phyloP scores from a whole-genome alignment of 2,888 invertebrate species.

The Chorisops tibialis region DNA sequence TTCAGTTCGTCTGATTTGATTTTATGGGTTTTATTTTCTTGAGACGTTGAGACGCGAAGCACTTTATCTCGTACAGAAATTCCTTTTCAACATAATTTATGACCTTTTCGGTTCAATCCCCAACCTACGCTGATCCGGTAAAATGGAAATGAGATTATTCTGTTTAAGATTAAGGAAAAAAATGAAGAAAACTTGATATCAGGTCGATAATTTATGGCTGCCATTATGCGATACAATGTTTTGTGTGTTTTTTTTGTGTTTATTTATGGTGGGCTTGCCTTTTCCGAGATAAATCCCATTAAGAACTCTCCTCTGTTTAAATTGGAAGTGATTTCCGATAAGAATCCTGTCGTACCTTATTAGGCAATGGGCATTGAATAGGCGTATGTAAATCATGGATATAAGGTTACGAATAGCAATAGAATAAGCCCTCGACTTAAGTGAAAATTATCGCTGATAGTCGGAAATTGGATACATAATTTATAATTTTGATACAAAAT shows the following conservation, averaged over 20 bases:
- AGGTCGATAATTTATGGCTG: slow-evolving; percentile 14
- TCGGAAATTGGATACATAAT: too few relatives aligned
- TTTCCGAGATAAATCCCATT: slow-evolving; percentile 10
- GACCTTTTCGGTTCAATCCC: slow-evolving; percentile 5
- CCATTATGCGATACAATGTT: slow-evolving; percentile 22
- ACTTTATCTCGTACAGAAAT: slow-evolving; percentile 14
- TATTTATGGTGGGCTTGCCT: not conserved
- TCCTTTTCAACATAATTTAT: slow-evolving; percentile 23
- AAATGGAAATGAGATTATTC: slow-evolving; percentile 25
- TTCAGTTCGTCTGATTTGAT: slow-evolving; percentile 3
- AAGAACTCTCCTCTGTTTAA: slow-evolving; percentile 1
- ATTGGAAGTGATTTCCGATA: slow-evolving; percentile 14
- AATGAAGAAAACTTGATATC: slow-evolving; percentile 12
- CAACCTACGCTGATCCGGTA: slow-evolving; percentile 22
- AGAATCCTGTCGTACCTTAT: not conserved
- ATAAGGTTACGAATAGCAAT: too few relatives aligned
- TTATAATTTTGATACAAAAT: too few relatives aligned
- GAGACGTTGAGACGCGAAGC: not conserved
- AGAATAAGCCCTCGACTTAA: too few relatives aligned
- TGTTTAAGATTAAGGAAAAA: slow-evolving; percentile 18
- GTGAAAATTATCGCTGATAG: too few relatives aligned
- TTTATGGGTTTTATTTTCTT: slow-evolving; percentile 8
- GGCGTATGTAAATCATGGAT: too few relatives aligned
- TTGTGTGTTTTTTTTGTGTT: not conserved
- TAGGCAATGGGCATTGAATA: too few relatives aligned